phyloP scores from a whole-genome alignment of 92 coral and sea anemone species.

The Siderastrea siderea region DNA sequence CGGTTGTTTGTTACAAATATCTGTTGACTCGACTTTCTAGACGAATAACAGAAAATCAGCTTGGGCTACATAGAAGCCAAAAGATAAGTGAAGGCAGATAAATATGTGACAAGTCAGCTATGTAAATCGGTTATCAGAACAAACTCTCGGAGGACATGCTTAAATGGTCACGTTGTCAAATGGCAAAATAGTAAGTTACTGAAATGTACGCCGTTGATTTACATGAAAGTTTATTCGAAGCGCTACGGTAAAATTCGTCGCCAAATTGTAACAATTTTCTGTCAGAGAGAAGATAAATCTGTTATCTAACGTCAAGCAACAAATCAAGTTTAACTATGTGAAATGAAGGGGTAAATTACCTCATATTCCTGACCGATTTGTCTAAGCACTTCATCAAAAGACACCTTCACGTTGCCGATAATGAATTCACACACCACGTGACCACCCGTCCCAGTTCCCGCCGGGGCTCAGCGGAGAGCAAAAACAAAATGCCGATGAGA shows the following conservation, averaged over 20 bases:
- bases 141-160: slow-evolving; percentile 19
- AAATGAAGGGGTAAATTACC: slow-evolving; percentile 26
- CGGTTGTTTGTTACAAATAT: slow-evolving; percentile 25
- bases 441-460: slow-evolving; percentile 27
- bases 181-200: not conserved
- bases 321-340: slow-evolving; percentile 13
- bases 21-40: not conserved
- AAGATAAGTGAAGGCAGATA: not conserved
- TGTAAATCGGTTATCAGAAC: slow-evolving; percentile 29
- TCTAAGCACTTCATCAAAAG: slow-evolving; percentile 27
- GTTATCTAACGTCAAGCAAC: slow-evolving; percentile 33
- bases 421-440: slow-evolving; percentile 34
- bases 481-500: not conserved
- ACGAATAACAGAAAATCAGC: not conserved
- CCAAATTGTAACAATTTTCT: not conserved
- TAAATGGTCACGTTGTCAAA: slow-evolving; percentile 43
- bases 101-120: slow-evolving; percentile 12
- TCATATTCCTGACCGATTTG: slow-evolving; percentile 12
- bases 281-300: slow-evolving; percentile 1
- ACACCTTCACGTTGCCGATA: slow-evolving; percentile 22
- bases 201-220: slow-evolving; percentile 11
- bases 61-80: not conserved
- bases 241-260: not conserved
- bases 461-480: not conserved
- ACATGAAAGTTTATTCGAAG: not conserved